A percentile compares a stretch with the other conserved stretches of the same genome.
Evolutionary conservation across 2,888 invertebrate species (phyloP).

Genomic region (Cataglyphis altisquamis): DNA sequence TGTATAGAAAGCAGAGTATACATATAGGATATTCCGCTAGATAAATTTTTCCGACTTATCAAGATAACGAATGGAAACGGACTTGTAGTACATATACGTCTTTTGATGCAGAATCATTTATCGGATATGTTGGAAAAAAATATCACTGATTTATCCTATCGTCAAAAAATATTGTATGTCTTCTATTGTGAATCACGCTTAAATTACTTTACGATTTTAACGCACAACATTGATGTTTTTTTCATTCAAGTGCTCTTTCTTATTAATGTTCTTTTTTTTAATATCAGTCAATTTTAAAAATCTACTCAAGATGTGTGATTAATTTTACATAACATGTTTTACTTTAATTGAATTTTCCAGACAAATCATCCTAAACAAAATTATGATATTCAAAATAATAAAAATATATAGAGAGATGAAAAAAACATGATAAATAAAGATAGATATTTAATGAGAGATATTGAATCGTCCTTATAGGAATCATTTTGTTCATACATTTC

Average conservation of each 20-base stretch:
- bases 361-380: neutral
- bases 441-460: neutral
- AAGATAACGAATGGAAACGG: neutral
- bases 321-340: neutral
- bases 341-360: neutral
- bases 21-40: neutral
- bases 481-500: neutral
- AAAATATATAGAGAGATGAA: neutral
- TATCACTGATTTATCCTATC: neutral
- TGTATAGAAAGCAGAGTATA: neutral
- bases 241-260: neutral
- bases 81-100: neutral
- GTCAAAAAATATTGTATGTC: neutral
- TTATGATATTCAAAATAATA: neutral
- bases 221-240: neutral
- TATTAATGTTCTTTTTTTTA: neutral
- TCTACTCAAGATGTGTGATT: neutral
- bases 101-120: neutral
- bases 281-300: constrained; percentile 4
- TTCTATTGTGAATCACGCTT: neutral
- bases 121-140: neutral
- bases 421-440: neutral
- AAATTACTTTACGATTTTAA: neutral
- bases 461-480: neutral
- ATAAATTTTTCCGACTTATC: neutral